phyloP scores from a whole-genome alignment of 1,140 invertebrate genomes.

The Pristionchus pacificus region DNA sequence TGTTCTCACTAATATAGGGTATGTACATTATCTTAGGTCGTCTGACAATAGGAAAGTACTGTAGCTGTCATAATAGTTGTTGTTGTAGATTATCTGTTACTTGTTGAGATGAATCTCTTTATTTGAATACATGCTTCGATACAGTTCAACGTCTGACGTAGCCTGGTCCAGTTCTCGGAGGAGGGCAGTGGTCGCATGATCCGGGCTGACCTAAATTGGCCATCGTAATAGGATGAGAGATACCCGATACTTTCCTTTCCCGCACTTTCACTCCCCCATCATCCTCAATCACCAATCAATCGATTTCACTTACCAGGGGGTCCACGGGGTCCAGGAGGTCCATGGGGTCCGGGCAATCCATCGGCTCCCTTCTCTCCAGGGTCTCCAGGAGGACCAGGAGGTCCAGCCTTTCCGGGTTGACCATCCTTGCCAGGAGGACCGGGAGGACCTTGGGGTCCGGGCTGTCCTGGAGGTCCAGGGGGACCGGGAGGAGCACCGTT shows the following conservation, averaged over 20 bases:
- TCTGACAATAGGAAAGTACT: neutral
- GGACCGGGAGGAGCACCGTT: slow-evolving; percentile 56
- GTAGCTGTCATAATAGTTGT: too few species aligned
- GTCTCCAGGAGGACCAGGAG: slow-evolving; percentile 36
- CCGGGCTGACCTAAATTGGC: slow-evolving; percentile 48
- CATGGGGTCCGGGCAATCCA: slow-evolving; percentile 52
- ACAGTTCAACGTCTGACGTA: slow-evolving; percentile 35
- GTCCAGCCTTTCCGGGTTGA: slow-evolving; percentile 41
- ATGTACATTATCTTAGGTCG: neutral
- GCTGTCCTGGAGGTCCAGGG: slow-evolving; percentile 47
- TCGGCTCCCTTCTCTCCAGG: slow-evolving; percentile 41
- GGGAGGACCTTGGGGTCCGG: slow-evolving; percentile 48
- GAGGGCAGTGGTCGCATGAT: slow-evolving; percentile 53
- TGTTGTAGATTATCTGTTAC: too few species aligned
- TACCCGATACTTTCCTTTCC: neutral
- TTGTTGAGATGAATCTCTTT: too few species aligned
- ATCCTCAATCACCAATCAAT: slow-evolving; percentile 26
- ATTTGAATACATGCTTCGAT: too few species aligned
- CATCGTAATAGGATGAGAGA: slow-evolving; percentile 1
- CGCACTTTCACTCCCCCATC: neutral
- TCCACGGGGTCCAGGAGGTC: slow-evolving; percentile 52
- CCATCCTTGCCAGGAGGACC: slow-evolving; percentile 38
- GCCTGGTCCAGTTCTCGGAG: slow-evolving; percentile 52
- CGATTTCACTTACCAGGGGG: slow-evolving; percentile 26
- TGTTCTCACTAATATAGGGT: neutral